A percentile compares a stretch with the other conserved stretches of the same genome.
Evolutionary conservation across 2,797 vertebrate genomes (phyloP).

Genomic region (Masticophis lateralis): DNA sequence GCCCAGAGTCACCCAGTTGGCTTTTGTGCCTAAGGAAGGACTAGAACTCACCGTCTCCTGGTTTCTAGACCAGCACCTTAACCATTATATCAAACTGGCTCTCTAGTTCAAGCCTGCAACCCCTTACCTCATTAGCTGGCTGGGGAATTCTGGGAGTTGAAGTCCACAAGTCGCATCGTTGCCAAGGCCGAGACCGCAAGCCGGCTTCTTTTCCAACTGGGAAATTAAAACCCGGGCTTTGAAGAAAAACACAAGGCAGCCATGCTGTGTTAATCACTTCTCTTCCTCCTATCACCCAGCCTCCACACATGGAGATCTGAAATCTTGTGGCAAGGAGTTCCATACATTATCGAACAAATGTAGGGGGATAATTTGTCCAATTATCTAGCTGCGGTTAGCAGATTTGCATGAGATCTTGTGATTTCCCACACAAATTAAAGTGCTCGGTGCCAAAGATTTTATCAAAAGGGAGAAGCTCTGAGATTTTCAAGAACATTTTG

Average conservation of each 20-base stretch:
- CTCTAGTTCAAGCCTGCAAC: no score
- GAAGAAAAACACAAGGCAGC: background rate
- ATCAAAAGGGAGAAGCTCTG: background rate
- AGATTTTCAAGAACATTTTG: background rate
- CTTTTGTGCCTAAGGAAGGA: no score
- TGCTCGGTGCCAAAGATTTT: background rate
- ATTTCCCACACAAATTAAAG: background rate
- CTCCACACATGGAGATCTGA: background rate
- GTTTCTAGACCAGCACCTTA: no score
- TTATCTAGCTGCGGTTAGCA: background rate
- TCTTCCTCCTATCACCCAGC: background rate
- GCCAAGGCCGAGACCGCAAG: no score
- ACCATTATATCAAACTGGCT: no score
- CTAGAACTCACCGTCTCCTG: no score
- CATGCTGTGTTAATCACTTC: background rate
- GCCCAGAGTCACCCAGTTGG: no score
- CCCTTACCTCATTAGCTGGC: background rate
- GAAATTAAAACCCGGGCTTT: background rate
- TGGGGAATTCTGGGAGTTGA: background rate
- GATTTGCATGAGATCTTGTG: background rate
- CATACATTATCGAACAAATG: background rate
- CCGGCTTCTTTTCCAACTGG: background rate
- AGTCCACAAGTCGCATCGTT: background rate
- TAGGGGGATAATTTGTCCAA: background rate
- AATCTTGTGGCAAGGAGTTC: background rate